Evolutionary conservation across 2,888 invertebrate genomes (phyloP), one percentile per base, ranked within the genome.

Genomic region (Athalia rosae): DNA sequence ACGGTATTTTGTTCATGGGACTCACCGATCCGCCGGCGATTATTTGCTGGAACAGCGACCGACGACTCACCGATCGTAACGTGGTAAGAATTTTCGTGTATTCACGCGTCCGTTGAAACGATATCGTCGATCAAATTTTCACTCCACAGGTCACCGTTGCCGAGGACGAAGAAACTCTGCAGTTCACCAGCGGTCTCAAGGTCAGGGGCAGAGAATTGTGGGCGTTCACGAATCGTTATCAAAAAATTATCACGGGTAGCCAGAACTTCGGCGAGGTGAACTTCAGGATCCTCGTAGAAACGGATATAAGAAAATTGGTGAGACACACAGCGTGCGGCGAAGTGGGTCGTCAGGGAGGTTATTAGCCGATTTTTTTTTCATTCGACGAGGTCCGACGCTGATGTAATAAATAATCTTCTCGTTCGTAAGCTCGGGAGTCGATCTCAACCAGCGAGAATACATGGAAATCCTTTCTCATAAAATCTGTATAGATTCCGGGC

Each of bases 111-210:
- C 11, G 4, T 61, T 61, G 45, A 64, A 47, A 47, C 7, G 11
- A 6, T n/a, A 48, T 13, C 15, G 58, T 58, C 58, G 15, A 43
- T 45, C 9, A 43, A n/a, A n/a, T n/a, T n/a, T 9, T 5, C 28
- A 0, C 9, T 6, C 8, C 78, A 4, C 74, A 82, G 80, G 86
- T 83, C 8, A 85, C 93, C 4, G 83, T 93, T 6, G 93, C 93
- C 2, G 85, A 92, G 13, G 92, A 95, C 85, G 88, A 89, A 45
- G 90, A 92, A 76, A 93, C 93, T 0, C 87, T 96, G 76, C 96
- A 96, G 85, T 96, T 96, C 84, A 91, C 93, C 0, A 94, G 94
- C 84, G 95, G 95, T 0, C 83, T 96, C 3, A 96, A 96, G 90
- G 90, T 95, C 1, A 91, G 91, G 3, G 90, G 91, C 76, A 92